Percentiles rank a stretch among this genome's conserved stretches.
These are phyloP conservation scores for Ferrisia virgata DNA, from an alignment of 2,888 invertebrate species.

Conservation along the genomic window DNA sequence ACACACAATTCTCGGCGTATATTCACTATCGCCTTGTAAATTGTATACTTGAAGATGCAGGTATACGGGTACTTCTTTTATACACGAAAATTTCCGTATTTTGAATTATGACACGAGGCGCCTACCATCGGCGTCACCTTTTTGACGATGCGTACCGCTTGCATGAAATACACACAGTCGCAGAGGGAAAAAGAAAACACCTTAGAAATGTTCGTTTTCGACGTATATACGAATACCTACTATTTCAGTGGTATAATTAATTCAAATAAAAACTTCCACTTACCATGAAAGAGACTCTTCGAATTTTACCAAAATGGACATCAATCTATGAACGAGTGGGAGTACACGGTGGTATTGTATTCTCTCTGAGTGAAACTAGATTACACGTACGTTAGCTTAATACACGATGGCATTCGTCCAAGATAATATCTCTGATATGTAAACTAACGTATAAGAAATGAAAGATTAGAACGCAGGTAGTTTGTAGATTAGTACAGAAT, in stretches of 20 bases:
- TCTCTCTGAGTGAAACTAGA: slow-evolving; percentile 5
- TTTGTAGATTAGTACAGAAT: neutral
- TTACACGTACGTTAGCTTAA: slow-evolving; percentile 1
- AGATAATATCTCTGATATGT: slow-evolving; percentile 23
- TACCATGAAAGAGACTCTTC: neutral
- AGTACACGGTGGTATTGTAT: neutral
- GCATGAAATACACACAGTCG: no score
- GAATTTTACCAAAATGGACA: neutral
- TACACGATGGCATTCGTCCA: slow-evolving; percentile 16
- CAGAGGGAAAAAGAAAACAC: neutral
- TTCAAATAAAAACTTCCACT: no score
- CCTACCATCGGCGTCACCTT: neutral
- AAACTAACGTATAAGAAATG: neutral
- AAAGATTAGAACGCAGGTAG: neutral
- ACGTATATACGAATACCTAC: neutral
- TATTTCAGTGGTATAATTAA: neutral
- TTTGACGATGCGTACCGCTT: neutral
- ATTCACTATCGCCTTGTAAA: neutral
- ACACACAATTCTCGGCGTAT: neutral
- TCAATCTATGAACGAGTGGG: neutral
- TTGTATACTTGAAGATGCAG: neutral
- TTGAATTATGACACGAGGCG: neutral
- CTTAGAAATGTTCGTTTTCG: neutral
- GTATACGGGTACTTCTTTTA: neutral
- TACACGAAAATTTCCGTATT: neutral